Evolutionary conservation across 2,113 vertebrate species (phyloP), one percentile per base, ranked within the genome.

Genomic region (Corythornis madagascariensis): DNA sequence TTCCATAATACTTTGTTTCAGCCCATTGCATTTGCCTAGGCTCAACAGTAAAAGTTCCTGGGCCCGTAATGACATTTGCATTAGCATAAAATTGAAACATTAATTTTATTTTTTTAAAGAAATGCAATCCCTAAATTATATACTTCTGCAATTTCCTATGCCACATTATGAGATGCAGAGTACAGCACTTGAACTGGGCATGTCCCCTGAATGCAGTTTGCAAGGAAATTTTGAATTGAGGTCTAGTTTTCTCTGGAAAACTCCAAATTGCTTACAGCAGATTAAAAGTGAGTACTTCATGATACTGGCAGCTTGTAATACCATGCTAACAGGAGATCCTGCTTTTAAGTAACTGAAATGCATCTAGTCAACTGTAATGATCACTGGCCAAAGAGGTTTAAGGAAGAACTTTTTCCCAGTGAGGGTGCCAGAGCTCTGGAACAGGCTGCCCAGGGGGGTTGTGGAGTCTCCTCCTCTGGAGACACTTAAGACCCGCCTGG

Each of bases 1-100:
- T 96, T 80, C 93, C 75, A 93, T 97, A 85, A 96, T 94, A 78
- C 76, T 96, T 93, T 95, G 91, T 96, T 97, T 97, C 92, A 94
- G 89, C 65, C 94, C 95, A 94, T 97, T 97, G 87, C 70, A 20
- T 93, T 87, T 95, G 88, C 60, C 53, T 67, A 93, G 70, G 80
- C 86, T 96, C 59, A 93, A 72, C 10, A 74, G 83, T 57, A 89
- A 83, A 92, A 90, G 76, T 90, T 90, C 28, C 66, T 92, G 93
- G 65, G 75, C 90, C 67, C 83, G 64, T 45, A 94, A 95, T 92
- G 94, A 77, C 61, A 76, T 47, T 50, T 61, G 40, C 17, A 69
- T 74, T 93, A 92, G 90, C 43, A 85, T 88, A 89, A 91, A 93
- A 73, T 76, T 81, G 48, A 82, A 95, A 82, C 22, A 40, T 89